Evolutionary conservation across 2,888 invertebrate genomes (phyloP), one percentile per base, ranked within the genome.

Genomic region (Trachelus stipa): DNA sequence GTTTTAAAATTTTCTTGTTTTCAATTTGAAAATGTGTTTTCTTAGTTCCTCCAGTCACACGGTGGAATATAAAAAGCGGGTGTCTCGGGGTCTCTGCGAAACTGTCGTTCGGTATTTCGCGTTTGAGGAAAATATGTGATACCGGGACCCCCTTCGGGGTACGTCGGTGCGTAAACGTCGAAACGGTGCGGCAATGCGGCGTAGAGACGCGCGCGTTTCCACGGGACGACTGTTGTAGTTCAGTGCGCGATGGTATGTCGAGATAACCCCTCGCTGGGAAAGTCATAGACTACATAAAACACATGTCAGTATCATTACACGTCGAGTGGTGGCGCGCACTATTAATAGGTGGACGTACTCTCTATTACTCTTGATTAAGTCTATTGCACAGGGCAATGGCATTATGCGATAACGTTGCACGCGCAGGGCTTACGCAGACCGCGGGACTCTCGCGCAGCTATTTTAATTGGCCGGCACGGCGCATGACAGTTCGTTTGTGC

Each of bases 321-420:
- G 74, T 74, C 74, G n/a, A 37, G 78, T 78, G 80, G 77, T 80
- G 76, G 79, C 34, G 81, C 80, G 68, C 82, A 81, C 85, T 87
- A 87, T 87, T 87, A 87, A 87, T 87, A 86, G 85, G 83, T 85
- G 79, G 83, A 83, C 87, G 82, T 75, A 81, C 84, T 82, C 81
- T 87, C 84, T 87, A 88, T 88, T 87, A 88, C 87, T 87, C 83
- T 86, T 83, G 87, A 88, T 88, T 87, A 87, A 87, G 84, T 84
- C 84, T 83, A 87, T 87, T 87, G 84, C 82, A 37, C 84, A 78
- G 84, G 80, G 83, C 85, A 85, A 83, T 83, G 86, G 82, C 86
- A 85, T 86, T 84, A 82, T 76, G 78, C 80, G 85, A 84, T 87
- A 86, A 87, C 84, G 84, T 82, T 73, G 68, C 75, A 68, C 73